Percentiles rank a stretch among this genome's conserved stretches.
These are phyloP conservation scores for Lithobates sylvaticus DNA, from an alignment of 2,797 vertebrate species.

Conservation along the genomic window DNA sequence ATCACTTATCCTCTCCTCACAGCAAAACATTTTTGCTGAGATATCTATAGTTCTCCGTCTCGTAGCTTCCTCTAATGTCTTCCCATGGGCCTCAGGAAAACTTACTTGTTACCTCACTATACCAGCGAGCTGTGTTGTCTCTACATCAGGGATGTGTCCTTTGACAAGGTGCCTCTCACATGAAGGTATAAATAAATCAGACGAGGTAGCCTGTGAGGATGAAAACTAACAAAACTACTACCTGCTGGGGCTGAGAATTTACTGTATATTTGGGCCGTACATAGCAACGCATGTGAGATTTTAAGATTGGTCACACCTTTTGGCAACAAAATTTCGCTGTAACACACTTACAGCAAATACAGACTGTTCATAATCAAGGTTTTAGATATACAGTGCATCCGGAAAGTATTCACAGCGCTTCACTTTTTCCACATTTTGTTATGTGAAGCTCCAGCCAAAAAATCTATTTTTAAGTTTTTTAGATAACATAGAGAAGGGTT, in stretches of 20 bases:
- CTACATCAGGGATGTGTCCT: constrained; percentile 11
- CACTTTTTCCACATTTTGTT: too few species aligned
- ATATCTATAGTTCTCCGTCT: constrained; percentile 24
- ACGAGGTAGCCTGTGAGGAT: not conserved
- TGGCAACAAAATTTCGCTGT: too few species aligned
- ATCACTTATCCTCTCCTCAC: constrained; percentile 9
- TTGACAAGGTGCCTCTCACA: not conserved
- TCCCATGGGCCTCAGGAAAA: constrained; percentile 34
- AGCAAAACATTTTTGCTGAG: constrained; percentile 21
- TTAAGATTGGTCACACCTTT: too few species aligned
- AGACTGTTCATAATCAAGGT: too few species aligned
- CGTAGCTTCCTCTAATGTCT: constrained; percentile 23
- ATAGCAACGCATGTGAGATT: too few species aligned
- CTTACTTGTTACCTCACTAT: constrained; percentile 15
- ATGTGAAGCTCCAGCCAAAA: too few species aligned
- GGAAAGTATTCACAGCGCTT: too few species aligned
- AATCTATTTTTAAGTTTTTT: too few species aligned
- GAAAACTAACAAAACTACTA: not conserved
- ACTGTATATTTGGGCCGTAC: too few species aligned
- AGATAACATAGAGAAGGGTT: too few species aligned
- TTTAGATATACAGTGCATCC: too few species aligned
- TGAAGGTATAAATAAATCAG: constrained; percentile 36
- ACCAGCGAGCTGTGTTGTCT: not conserved
- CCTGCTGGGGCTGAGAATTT: not conserved
- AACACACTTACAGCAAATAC: too few species aligned